These are phyloP conservation scores for Pseudomyrmex cubaensis DNA, from an alignment of 1,140 invertebrate genomes.

Conservation along the genomic window DNA sequence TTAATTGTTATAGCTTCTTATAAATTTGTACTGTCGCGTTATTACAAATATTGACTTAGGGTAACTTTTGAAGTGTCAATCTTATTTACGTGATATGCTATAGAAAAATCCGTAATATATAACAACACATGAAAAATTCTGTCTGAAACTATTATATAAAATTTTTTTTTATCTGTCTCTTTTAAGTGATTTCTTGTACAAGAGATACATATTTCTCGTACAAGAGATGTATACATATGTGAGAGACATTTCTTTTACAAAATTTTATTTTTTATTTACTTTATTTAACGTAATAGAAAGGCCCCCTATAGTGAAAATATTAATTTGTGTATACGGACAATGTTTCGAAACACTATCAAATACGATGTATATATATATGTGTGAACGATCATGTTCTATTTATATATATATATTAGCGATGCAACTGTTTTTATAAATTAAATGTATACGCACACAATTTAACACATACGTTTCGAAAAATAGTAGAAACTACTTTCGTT, in stretches of 20 bases:
- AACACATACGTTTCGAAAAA: not conserved
- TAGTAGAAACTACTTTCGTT: not conserved
- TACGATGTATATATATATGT: not conserved
- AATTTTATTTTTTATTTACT: not conserved
- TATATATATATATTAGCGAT: not conserved
- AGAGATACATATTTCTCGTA: no score
- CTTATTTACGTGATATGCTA: constrained; percentile 43
- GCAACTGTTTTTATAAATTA: not conserved
- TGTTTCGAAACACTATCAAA: constrained; percentile 25
- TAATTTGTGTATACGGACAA: constrained; percentile 14
- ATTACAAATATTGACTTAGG: constrained; percentile 62
- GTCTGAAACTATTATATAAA: not conserved
- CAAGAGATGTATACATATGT: not conserved
- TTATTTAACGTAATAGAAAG: constrained; percentile 28
- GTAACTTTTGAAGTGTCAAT: constrained; percentile 68
- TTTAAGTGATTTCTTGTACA: not conserved
- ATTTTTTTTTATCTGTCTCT: not conserved
- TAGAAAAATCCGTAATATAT: not conserved
- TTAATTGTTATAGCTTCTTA: constrained; percentile 58
- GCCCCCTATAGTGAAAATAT: constrained; percentile 31
- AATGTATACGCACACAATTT: constrained; percentile 24
- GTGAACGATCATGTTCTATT: not conserved
- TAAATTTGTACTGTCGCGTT: constrained; percentile 72
- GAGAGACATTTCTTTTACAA: not conserved
- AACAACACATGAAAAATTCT: not conserved